Percentiles rank a stretch among this genome's conserved stretches.
phyloP scores from a whole-genome alignment of 1,140 invertebrate species.

The Calycopis cecrops region DNA sequence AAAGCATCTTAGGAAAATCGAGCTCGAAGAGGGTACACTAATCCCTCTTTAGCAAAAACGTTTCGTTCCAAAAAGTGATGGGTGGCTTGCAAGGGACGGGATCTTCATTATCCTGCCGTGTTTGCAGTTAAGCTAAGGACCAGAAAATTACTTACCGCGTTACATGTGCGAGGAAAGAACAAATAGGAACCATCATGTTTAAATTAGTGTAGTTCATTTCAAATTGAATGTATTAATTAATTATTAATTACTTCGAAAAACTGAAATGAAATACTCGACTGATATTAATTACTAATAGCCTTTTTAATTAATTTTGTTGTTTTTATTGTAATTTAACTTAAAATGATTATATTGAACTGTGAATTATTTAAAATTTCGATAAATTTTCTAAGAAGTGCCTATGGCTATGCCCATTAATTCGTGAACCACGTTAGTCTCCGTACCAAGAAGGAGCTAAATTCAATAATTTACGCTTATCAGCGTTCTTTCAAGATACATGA shows the following conservation, averaged over 20 bases:
- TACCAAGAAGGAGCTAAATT: no score
- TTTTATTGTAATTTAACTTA: no score
- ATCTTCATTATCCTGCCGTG: constrained; percentile 67
- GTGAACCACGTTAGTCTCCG: no score
- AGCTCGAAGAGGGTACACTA: constrained; percentile 62
- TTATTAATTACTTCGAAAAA: not conserved
- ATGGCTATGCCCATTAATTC: no score
- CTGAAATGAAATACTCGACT: no score
- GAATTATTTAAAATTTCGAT: no score
- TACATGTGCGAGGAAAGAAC: constrained; percentile 24
- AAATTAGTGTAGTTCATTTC: not conserved
- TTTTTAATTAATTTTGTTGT: no score
- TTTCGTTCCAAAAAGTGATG: constrained; percentile 72
- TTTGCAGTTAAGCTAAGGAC: constrained; percentile 66
- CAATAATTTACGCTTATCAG: no score
- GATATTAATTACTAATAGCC: no score
- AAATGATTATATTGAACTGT: no score
- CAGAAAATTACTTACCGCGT: constrained; percentile 57
- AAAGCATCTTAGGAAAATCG: constrained; percentile 71
- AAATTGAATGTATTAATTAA: constrained; percentile 11
- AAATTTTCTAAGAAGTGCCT: no score
- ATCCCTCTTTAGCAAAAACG: constrained; percentile 74
- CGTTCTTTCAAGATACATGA: no score
- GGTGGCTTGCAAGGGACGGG: constrained; percentile 57
- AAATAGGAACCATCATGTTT: constrained; percentile 1